These are phyloP conservation scores for Notothenia coriiceps DNA, from an alignment of 2,113 vertebrate species.

Conservation along the genomic window DNA sequence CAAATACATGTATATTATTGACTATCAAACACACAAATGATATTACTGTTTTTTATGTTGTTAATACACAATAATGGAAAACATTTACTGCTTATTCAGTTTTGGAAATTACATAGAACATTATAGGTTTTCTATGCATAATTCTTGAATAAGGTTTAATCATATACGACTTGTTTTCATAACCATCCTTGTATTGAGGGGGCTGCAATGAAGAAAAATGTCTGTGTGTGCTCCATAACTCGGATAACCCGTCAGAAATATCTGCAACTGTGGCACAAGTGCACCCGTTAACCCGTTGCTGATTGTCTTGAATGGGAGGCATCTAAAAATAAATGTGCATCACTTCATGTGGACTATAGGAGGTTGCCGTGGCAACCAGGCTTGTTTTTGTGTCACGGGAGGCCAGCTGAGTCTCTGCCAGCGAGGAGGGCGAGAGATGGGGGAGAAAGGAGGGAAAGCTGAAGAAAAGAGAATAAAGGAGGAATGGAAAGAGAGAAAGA, in stretches of 20 bases:
- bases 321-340: constrained; percentile 83
- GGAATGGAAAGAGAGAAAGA: neutral
- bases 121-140: neutral
- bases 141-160: constrained; percentile 17
- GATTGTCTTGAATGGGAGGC: constrained; percentile 70
- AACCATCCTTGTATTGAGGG: constrained; percentile 1
- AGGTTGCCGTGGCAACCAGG: constrained; percentile 81
- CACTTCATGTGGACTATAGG: constrained; percentile 74
- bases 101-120: neutral
- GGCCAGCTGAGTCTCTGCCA: constrained; percentile 72
- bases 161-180: constrained; percentile 14
- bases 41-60: neutral
- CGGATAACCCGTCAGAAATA: constrained; percentile 36
- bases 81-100: neutral
- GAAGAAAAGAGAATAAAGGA: constrained; percentile 2
- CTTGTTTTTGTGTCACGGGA: constrained; percentile 82
- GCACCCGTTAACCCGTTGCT: constrained; percentile 71
- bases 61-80: neutral
- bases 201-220: neutral
- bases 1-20: neutral
- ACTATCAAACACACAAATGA: neutral
- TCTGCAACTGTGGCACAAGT: constrained; percentile 45
- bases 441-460: constrained; percentile 7
- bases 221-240: neutral
- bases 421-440: constrained; percentile 11